phyloP scores from a whole-genome alignment of 2,797 vertebrate species.

The Platalea minor region DNA sequence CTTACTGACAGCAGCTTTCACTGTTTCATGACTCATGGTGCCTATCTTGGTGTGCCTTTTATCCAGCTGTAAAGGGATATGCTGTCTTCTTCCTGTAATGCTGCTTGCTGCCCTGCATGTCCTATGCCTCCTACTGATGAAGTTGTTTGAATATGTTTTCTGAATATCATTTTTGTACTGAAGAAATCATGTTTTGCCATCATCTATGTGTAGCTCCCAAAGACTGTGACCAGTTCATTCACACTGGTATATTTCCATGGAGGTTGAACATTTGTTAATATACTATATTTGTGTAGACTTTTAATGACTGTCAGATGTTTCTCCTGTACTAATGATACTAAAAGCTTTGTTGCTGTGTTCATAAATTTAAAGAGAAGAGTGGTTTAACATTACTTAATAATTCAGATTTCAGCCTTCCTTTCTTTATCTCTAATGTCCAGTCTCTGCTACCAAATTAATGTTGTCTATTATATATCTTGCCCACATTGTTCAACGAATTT shows the following conservation, averaged over 20 bases:
- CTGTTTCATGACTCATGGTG: not conserved
- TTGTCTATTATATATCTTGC: not conserved
- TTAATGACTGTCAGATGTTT: slow-evolving; percentile 1
- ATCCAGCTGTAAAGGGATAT: not conserved
- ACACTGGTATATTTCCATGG: not conserved
- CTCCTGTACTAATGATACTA: not conserved
- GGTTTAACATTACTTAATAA: not conserved
- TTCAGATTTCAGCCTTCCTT: not conserved
- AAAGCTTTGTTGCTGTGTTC: not conserved
- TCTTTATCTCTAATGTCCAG: not conserved
- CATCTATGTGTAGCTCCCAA: not conserved
- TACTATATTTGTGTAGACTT: not conserved
- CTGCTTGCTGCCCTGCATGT: not conserved
- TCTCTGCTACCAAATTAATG: not conserved
- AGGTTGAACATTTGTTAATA: not conserved
- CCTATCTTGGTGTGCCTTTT: not conserved
- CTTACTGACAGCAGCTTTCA: not conserved
- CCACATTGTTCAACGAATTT: not conserved
- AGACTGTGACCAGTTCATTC: not conserved
- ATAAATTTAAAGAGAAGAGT: not conserved
- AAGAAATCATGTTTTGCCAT: not conserved
- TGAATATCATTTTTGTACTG: not conserved
- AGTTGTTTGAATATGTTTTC: not conserved
- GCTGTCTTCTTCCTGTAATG: not conserved
- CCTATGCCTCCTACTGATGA: not conserved